These are phyloP conservation scores for Cybosia mesomella DNA, from an alignment of 2,888 invertebrate species.

Conservation along the genomic window DNA sequence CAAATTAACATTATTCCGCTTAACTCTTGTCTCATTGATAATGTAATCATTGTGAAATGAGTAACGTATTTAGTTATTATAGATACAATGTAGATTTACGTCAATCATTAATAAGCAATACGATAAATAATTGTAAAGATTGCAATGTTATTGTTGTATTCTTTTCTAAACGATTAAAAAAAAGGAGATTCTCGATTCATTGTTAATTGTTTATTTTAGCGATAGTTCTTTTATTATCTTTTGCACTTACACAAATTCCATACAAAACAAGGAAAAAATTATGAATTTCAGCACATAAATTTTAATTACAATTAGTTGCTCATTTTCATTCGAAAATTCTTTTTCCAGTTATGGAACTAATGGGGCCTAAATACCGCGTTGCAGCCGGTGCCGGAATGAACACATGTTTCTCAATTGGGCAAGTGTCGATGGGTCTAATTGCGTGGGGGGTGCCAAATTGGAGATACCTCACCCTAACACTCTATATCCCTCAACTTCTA, in stretches of 20 bases:
- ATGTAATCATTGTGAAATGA: background rate
- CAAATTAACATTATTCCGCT: background rate
- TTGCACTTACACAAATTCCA: too few species aligned
- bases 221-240: too few species aligned
- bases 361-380: conserved; percentile 90
- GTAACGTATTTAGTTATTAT: background rate
- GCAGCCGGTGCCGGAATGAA: conserved; percentile 89
- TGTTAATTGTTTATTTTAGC: background rate
- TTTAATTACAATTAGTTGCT: too few species aligned
- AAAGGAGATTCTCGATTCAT: too few species aligned
- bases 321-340: background rate
- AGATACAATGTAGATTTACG: background rate
- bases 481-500: conserved; percentile 90
- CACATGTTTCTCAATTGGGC: conserved; percentile 90
- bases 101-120: background rate
- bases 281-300: too few species aligned
- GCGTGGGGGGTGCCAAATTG: conserved; percentile 91
- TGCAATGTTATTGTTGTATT: background rate
- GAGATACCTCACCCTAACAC: conserved; percentile 88
- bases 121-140: background rate
- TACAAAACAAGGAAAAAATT: too few species aligned
- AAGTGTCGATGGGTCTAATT: conserved; percentile 88
- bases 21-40: background rate
- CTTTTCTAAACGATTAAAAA: too few species aligned
- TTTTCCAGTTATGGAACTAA: conserved; percentile 89